Conservation (phyloP, 2,797 vertebrate species). For the Muraenolepis orangiensis region DNA sequence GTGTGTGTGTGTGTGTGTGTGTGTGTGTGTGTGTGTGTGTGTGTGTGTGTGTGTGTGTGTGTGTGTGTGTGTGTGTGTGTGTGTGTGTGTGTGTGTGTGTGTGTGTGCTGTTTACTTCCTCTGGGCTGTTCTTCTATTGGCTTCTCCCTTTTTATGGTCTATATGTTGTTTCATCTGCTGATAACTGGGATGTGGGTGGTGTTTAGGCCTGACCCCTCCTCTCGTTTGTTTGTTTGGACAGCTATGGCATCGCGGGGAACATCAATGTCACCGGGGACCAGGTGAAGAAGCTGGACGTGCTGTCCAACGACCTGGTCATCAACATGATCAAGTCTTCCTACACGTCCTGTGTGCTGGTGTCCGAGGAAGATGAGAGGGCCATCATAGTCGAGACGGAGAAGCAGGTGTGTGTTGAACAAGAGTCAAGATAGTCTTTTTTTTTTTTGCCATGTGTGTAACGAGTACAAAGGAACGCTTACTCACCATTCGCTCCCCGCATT, state of each 20-base stretch:
- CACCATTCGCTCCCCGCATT: too few species aligned
- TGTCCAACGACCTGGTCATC: slow-evolving; percentile 93
- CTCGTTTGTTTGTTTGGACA: slow-evolving; percentile 37
- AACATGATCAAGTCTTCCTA: slow-evolving; percentile 96
- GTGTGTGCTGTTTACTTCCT: too few species aligned
- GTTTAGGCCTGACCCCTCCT: neutral
- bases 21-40: too few species aligned
- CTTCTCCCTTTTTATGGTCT: too few species aligned
- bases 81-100: too few species aligned
- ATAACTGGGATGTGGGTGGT: neutral
- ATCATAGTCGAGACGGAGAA: slow-evolving; percentile 87
- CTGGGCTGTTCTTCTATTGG: too few species aligned
- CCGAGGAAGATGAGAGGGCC: slow-evolving; percentile 88
- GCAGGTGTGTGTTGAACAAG: slow-evolving; percentile 64
- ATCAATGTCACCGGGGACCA: slow-evolving; percentile 96
- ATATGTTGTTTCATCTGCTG: too few species aligned
- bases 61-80: too few species aligned
- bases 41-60: too few species aligned
- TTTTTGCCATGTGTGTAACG: too few species aligned
- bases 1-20: neutral
- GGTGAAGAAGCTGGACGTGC: slow-evolving; percentile 94
- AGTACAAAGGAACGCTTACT: too few species aligned
- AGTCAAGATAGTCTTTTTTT: too few species aligned
- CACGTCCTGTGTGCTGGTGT: slow-evolving; percentile 87
- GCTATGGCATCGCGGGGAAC: slow-evolving; percentile 92